phyloP scores from a whole-genome alignment of 2,888 invertebrate genomes.

The Merodon equestris region DNA sequence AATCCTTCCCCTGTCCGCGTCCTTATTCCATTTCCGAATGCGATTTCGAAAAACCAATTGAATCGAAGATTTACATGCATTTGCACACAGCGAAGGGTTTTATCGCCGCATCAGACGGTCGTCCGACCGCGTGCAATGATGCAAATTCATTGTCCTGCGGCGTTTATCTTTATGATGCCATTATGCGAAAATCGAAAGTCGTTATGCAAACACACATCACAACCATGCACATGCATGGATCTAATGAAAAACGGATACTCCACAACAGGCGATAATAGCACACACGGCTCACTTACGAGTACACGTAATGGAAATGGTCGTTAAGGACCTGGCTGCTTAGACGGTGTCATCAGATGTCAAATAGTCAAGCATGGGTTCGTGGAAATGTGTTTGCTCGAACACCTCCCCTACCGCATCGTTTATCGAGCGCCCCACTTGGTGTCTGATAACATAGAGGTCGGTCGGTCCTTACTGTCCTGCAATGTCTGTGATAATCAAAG shows the following conservation, averaged over 20 bases:
- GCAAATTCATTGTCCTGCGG: too few relatives aligned
- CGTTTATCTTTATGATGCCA: conserved; percentile 9
- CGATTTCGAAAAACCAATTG: too few relatives aligned
- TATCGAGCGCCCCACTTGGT: too few relatives aligned
- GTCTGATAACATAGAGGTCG: neutral
- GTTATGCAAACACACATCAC: neutral
- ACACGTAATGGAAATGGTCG: neutral
- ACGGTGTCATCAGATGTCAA: conserved; percentile 49
- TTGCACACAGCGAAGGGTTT: too few relatives aligned
- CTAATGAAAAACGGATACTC: neutral
- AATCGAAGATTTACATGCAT: too few relatives aligned
- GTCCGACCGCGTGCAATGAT: too few relatives aligned
- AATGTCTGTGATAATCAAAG: conserved; percentile 55
- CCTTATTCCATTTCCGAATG: too few relatives aligned
- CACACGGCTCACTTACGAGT: neutral
- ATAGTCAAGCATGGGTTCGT: conserved; percentile 49
- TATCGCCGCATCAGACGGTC: too few relatives aligned
- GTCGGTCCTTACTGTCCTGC: conserved; percentile 33
- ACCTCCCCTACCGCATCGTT: too few relatives aligned
- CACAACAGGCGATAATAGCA: neutral
- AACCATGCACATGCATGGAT: too few relatives aligned
- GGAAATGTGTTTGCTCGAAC: too few relatives aligned
- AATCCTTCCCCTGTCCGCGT: too few relatives aligned
- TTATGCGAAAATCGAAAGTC: conserved; percentile 43
- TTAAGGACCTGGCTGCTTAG: conserved; percentile 57